Evolutionary conservation across 2,888 invertebrate genomes (phyloP).

Genomic region (Nemoura dubitans): DNA sequence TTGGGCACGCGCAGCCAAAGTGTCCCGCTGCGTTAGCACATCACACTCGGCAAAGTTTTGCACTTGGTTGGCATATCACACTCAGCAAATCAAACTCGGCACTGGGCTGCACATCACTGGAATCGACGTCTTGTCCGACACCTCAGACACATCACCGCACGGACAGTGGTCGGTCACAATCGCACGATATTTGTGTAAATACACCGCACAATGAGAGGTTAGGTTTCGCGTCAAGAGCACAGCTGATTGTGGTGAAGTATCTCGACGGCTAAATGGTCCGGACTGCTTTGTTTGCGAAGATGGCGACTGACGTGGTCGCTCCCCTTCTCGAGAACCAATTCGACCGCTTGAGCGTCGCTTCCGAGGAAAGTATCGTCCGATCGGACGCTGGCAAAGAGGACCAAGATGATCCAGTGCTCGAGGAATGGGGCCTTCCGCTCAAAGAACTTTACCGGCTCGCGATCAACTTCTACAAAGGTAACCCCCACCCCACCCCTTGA

Average conservation of each 20-base stretch:
- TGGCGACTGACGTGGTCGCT: slow-evolving; percentile 49
- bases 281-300: slow-evolving; percentile 24
- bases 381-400: slow-evolving; percentile 47
- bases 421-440: slow-evolving; percentile 54
- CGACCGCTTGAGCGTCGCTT: slow-evolving; percentile 48
- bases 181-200: background rate
- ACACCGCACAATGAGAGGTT: background rate
- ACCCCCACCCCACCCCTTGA: slow-evolving; percentile 46
- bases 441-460: slow-evolving; percentile 89
- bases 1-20: background rate
- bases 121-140: too few relatives aligned
- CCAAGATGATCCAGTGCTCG: slow-evolving; percentile 43
- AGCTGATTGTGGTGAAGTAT: background rate
- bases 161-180: background rate
- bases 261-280: background rate
- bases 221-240: background rate
- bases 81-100: too few relatives aligned
- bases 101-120: too few relatives aligned
- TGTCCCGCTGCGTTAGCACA: too few relatives aligned
- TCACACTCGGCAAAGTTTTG: too few relatives aligned
- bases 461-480: slow-evolving; percentile 93
- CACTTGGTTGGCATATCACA: too few relatives aligned
- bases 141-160: background rate
- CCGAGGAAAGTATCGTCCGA: slow-evolving; percentile 47
- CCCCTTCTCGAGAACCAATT: slow-evolving; percentile 47